Conservation (phyloP, 2,888 invertebrate species). For the Ptycholaimellus sp. region DNA sequence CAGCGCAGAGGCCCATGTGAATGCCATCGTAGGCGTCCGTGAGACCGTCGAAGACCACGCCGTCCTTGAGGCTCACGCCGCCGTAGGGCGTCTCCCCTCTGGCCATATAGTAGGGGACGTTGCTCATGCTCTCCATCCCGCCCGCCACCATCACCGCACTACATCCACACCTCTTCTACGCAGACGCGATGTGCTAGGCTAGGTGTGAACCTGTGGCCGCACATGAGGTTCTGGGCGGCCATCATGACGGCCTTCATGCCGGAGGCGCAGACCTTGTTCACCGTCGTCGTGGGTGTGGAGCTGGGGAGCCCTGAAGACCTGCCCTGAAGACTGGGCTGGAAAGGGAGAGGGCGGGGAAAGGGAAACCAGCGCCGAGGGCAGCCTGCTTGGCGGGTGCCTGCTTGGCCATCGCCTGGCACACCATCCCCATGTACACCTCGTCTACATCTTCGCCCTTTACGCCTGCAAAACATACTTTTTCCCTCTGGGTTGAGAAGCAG, state of each 20-base stretch:
- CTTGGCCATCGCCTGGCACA: slow-evolving; percentile 53
- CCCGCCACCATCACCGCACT: slow-evolving; percentile 69
- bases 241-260: slow-evolving; percentile 88
- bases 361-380: slow-evolving; percentile 56
- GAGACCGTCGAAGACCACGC: slow-evolving; percentile 81
- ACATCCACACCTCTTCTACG: no score
- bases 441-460: slow-evolving; percentile 23
- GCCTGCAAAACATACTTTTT: slow-evolving; percentile 10
- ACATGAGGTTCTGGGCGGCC: slow-evolving; percentile 64
- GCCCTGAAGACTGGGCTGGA: not conserved
- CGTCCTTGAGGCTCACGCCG: slow-evolving; percentile 53
- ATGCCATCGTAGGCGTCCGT: slow-evolving; percentile 88
- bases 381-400: slow-evolving; percentile 94
- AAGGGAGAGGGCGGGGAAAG: not conserved
- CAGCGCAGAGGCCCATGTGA: slow-evolving; percentile 96
- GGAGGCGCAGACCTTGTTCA: slow-evolving; percentile 86
- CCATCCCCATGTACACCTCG: slow-evolving; percentile 51
- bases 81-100: slow-evolving; percentile 75
- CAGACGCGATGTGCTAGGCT: no score
- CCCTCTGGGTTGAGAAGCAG: slow-evolving; percentile 28
- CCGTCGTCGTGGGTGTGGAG: slow-evolving; percentile 64
- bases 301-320: slow-evolving; percentile 43
- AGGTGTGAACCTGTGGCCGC: slow-evolving; percentile 51
- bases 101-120: slow-evolving; percentile 78
- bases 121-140: slow-evolving; percentile 99